A percentile compares a stretch with the other conserved stretches of the same genome.
Evolutionary conservation across 1,140 invertebrate genomes (phyloP).

Genomic region (Akabosia matsudoensis): DNA sequence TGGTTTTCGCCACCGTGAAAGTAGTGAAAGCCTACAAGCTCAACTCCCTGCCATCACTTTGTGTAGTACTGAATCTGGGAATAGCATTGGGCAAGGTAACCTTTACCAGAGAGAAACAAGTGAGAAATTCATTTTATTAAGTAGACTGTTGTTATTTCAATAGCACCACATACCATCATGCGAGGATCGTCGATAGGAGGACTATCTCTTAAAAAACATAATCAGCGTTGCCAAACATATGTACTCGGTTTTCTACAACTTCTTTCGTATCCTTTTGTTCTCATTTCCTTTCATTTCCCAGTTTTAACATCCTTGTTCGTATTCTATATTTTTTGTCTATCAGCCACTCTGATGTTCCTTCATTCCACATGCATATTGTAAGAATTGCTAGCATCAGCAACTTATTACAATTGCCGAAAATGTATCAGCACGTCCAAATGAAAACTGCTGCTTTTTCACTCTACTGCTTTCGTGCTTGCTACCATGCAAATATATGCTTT

Average conservation of each 20-base stretch:
- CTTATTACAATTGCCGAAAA: background rate
- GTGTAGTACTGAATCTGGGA: background rate
- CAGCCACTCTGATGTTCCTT: background rate
- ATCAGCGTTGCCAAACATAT: background rate
- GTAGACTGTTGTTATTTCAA: slow-evolving; percentile 10
- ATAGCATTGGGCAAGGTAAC: background rate
- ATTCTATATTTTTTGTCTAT: background rate
- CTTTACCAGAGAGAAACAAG: background rate
- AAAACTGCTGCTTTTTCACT: background rate
- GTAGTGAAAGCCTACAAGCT: background rate
- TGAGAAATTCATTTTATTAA: slow-evolving; percentile 22
- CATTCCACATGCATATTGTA: background rate
- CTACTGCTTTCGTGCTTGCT: background rate
- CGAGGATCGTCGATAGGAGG: background rate
- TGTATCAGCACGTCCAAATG: slow-evolving; percentile 11
- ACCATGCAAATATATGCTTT: background rate
- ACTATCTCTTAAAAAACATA: background rate
- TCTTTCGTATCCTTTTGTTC: slow-evolving; percentile 4
- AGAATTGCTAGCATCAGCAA: slow-evolving; percentile 14
- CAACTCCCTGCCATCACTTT: no score
- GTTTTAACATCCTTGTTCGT: background rate
- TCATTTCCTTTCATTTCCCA: background rate
- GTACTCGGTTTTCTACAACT: slow-evolving; percentile 16
- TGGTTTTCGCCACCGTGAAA: background rate
- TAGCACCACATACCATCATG: no score